phyloP scores from a whole-genome alignment of 2,113 vertebrate genomes.

The Muntiacus reevesi region DNA sequence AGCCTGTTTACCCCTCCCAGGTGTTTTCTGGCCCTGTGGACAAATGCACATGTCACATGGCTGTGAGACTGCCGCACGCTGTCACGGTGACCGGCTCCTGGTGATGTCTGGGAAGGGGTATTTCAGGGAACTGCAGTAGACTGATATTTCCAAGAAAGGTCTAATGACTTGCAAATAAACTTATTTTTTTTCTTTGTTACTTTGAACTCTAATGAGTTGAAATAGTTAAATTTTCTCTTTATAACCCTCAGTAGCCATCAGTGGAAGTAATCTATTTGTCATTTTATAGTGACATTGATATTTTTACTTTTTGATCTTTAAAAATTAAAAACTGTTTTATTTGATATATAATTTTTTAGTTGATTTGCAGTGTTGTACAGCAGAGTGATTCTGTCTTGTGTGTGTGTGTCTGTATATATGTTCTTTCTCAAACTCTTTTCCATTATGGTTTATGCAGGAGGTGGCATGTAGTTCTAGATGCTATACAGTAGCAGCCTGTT shows the following conservation, averaged over 20 bases:
- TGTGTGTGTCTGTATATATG: background rate
- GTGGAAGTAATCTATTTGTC: background rate
- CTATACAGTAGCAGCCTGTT: background rate
- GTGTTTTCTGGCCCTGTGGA: background rate
- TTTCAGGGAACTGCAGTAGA: background rate
- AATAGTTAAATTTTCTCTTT: slow-evolving; percentile 25
- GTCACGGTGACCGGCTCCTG: background rate
- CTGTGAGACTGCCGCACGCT: background rate
- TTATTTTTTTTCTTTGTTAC: background rate
- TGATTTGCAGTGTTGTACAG: background rate
- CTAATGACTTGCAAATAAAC: background rate
- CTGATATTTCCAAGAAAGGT: background rate
- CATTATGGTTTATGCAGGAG: background rate
- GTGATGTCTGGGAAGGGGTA: background rate
- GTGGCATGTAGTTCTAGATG: background rate
- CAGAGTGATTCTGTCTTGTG: background rate
- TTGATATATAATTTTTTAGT: background rate
- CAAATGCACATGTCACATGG: background rate
- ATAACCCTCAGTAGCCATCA: background rate
- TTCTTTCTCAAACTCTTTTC: background rate
- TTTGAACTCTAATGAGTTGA: slow-evolving; percentile 7
- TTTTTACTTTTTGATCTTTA: background rate
- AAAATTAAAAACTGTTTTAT: background rate
- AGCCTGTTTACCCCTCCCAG: background rate
- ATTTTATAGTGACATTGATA: background rate